These are phyloP conservation scores for Thymelicus lineola DNA, from an alignment of 2,888 invertebrate species.

Conservation along the genomic window DNA sequence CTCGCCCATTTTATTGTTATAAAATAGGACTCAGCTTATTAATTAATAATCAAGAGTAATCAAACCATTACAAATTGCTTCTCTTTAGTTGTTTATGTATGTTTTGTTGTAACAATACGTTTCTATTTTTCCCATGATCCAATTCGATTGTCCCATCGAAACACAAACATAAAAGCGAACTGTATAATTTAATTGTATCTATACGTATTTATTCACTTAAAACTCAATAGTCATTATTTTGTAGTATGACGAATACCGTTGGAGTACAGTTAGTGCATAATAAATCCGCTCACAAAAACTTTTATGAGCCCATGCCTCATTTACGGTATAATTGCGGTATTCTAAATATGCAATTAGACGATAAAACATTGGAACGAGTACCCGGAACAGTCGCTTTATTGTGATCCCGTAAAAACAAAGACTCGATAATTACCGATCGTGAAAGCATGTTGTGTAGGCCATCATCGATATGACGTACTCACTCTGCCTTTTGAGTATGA, in stretches of 20 bases:
- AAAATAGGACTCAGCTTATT: no score
- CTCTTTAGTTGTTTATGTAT: no score
- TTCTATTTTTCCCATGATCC: no score
- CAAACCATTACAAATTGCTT: no score
- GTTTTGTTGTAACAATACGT: no score
- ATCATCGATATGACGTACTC: constrained; percentile 18
- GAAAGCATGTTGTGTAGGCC: constrained; percentile 46
- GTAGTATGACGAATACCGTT: background rate
- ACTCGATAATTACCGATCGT: constrained; percentile 52
- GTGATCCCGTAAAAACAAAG: constrained; percentile 43
- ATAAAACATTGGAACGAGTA: constrained; percentile 35
- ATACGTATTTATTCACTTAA: background rate
- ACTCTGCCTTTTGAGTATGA: background rate
- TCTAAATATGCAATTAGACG: constrained; percentile 33
- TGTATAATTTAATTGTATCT: no score
- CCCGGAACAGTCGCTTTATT: constrained; percentile 39
- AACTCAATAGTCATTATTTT: background rate
- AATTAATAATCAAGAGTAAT: no score
- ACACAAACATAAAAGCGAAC: no score
- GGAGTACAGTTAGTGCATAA: background rate
- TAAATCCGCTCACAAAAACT: constrained; percentile 11
- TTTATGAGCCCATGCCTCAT: constrained; percentile 20
- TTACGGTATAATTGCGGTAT: constrained; percentile 25
- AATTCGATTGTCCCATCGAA: no score
- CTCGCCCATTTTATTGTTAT: no score